Conservation (phyloP, 23 tunicate species). For the Ascidia mentula region DNA sequence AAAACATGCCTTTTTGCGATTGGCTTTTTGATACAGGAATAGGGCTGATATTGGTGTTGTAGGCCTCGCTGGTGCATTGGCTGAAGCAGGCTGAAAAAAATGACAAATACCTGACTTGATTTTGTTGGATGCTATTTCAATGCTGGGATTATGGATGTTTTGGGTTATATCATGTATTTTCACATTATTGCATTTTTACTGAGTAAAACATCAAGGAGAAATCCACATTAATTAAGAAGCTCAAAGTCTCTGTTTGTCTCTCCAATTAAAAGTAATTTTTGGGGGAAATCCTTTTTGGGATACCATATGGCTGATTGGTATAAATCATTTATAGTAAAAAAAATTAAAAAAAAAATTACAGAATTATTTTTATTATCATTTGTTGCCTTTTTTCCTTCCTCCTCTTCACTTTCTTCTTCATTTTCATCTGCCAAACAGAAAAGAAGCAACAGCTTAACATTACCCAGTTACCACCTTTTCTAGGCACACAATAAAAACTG, state of each 20-base stretch:
- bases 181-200: neutral
- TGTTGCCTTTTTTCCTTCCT: constrained; percentile 4
- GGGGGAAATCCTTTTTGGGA: no score
- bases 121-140: neutral
- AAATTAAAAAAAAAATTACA: no score
- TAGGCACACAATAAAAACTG: neutral
- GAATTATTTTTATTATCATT: constrained; percentile 2
- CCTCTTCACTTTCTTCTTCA: constrained; percentile 31
- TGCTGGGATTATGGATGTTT: neutral
- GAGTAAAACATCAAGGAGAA: neutral
- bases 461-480: neutral
- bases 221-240: no score
- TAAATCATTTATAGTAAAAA: no score
- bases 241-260: no score
- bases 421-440: neutral
- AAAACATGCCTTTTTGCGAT: constrained; percentile 62
- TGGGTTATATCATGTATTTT: neutral
- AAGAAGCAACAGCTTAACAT: neutral
- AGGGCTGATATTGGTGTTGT: constrained; percentile 92
- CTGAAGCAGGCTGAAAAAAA: neutral
- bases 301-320: no score
- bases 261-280: no score
- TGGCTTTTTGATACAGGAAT: constrained; percentile 87
- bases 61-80: constrained; percentile 62
- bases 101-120: no score